Evolutionary conservation across 1,140 invertebrate genomes (phyloP), one percentile per base, ranked within the genome.

Genomic region (Aphelinus atriplicis): DNA sequence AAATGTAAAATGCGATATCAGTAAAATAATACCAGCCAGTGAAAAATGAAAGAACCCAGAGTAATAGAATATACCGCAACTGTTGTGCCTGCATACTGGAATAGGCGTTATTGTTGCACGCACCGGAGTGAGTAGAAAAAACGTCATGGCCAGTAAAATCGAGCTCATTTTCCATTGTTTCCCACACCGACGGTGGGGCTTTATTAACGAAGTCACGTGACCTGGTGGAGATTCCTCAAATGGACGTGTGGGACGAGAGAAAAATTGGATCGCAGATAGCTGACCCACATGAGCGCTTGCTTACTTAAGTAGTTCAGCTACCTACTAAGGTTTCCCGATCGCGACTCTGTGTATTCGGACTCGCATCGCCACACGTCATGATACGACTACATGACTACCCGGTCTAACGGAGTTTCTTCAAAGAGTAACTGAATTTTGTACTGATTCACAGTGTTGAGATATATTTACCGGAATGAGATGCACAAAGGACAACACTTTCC

Each of bases 241-340:
- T 48, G 48, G 2, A 53, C n/a, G 45, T 55, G 65, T 43, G 2
- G 51, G 43, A 66, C 3, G 4, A 53, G 58, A 66, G 26, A 79
- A 81, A 80, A 78, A 81, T 81, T 64, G 75, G 77, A 82, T 79
- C 66, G 45, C 26, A 65, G 62, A 77, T 74, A 78, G 61, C 47
- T 63, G 68, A 82, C 81, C 79, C 64, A 81, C 69, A 77, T 81
- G 42, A 64, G 57, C 61, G 61, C 48, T 42, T 10, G 47, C 48
- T 75, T 56, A 64, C 78, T 78, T 78, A 78, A 73, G 68, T 80
- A 63, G 75, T 79, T 77, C 68, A 73, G 61, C 69, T 57, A 61
- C 48, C 48, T 75, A 71, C 68, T 75, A 75, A 62, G 64, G 57
- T 60, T 72, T 75, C 73, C 26, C 66, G 56, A 66, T 67, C 62